These are phyloP conservation scores for Gavialis gangeticus DNA, from an alignment of 2,113 vertebrate genomes.

Conservation along the genomic window DNA sequence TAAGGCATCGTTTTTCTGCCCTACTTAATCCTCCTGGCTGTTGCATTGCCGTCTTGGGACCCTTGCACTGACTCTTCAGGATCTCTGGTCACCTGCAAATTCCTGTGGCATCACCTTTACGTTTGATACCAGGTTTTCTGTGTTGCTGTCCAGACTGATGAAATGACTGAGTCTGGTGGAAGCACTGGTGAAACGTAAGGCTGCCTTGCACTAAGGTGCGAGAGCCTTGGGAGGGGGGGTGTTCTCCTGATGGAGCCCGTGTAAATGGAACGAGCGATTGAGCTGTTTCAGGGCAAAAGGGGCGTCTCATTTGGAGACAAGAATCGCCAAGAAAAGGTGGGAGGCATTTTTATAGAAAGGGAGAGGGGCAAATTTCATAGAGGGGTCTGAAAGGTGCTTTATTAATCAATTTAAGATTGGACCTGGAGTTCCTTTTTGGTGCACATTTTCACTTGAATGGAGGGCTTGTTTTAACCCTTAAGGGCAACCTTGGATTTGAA, in stretches of 20 bases:
- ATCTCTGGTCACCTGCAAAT: background rate
- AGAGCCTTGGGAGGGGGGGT: too few relatives aligned
- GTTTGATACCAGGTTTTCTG: background rate
- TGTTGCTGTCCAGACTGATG: constrained; percentile 4
- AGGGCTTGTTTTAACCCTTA: background rate
- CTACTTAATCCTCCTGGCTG: background rate
- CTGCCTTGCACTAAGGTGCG: background rate
- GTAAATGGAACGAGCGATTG: background rate
- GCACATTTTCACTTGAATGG: background rate
- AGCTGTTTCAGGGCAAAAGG: background rate
- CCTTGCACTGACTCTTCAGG: background rate
- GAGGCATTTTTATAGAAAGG: background rate
- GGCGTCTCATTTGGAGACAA: background rate
- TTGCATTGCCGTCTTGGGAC: background rate
- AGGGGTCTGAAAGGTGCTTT: background rate
- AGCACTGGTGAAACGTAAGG: background rate
- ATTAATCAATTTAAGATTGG: background rate
- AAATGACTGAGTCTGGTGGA: background rate
- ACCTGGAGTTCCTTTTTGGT: background rate
- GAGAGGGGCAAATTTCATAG: background rate
- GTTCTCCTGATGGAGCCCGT: background rate
- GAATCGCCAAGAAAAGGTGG: background rate
- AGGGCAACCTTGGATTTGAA: background rate
- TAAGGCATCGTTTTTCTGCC: background rate
- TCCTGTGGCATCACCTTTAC: background rate